Conservation (phyloP, 1,140 invertebrate genomes). For the Drosophila pachea region DNA sequence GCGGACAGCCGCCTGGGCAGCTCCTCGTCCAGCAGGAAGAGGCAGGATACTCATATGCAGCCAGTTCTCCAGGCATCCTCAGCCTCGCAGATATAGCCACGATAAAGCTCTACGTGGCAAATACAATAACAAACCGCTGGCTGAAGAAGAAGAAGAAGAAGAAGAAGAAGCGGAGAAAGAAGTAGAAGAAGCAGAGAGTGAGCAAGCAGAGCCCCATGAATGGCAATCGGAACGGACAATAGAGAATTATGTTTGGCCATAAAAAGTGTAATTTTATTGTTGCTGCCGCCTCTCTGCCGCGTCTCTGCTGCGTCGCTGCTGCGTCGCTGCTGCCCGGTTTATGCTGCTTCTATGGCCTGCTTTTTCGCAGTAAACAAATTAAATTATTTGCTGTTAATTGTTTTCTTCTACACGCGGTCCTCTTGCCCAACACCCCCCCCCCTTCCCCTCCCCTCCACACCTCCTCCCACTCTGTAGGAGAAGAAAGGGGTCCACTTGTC, state of each 20-base stretch:
- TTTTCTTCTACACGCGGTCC: slow-evolving; percentile 42
- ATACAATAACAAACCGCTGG: no score
- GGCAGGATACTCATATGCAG: no score
- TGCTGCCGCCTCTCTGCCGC: slow-evolving; percentile 10
- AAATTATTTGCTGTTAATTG: slow-evolving; percentile 65
- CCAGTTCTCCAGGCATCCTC: no score
- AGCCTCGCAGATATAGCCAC: no score
- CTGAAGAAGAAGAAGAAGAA: no score
- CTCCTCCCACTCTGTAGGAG: slow-evolving; percentile 1
- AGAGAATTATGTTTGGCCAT: slow-evolving; percentile 30
- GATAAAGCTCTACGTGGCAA: no score
- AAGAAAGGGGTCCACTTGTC: slow-evolving; percentile 10
- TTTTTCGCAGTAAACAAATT: slow-evolving; percentile 59
- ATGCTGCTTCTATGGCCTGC: slow-evolving; percentile 1
- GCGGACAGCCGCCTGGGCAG: no score
- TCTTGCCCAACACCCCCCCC: no score
- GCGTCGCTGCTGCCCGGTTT: not conserved
- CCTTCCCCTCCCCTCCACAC: not conserved
- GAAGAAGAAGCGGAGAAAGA: not conserved
- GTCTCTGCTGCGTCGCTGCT: not conserved
- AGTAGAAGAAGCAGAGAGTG: not conserved
- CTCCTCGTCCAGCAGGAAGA: not conserved
- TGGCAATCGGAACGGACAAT: slow-evolving; percentile 21
- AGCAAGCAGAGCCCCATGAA: slow-evolving; percentile 2
- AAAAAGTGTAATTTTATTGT: slow-evolving; percentile 49